These are phyloP conservation scores for Polypedilum vanderplanki DNA, from an alignment of 1,140 invertebrate genomes.

Conservation along the genomic window DNA sequence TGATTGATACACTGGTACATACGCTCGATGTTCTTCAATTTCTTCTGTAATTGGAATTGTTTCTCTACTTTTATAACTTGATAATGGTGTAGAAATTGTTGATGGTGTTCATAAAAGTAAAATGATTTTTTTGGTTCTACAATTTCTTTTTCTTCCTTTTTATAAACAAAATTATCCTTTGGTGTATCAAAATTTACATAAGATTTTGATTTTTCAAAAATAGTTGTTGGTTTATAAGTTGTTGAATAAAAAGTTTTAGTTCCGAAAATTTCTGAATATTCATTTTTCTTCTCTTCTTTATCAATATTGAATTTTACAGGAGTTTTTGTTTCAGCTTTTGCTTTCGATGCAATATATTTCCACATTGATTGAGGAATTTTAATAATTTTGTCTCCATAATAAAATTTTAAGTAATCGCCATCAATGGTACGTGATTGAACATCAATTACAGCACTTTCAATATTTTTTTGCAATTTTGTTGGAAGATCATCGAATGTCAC, in stretches of 20 bases:
- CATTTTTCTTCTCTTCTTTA: no score
- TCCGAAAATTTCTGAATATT: no score
- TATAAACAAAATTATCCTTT: no score
- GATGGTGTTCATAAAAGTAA: no score
- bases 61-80: background rate
- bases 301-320: no score
- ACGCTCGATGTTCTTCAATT: background rate
- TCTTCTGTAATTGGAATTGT: background rate
- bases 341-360: background rate
- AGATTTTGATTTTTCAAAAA: no score
- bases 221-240: no score
- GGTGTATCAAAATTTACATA: background rate
- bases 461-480: background rate
- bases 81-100: background rate
- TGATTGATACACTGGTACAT: background rate
- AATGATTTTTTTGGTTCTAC: no score
- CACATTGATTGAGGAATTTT: background rate
- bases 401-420: conserved; percentile 15
- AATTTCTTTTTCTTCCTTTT: no score
- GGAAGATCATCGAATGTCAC: background rate
- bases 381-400: background rate
- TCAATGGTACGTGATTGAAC: background rate
- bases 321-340: background rate
- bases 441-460: background rate
- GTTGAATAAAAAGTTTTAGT: no score